These are phyloP conservation scores for Anthrax anthrax DNA, from an alignment of 2,888 invertebrate genomes.

Conservation along the genomic window DNA sequence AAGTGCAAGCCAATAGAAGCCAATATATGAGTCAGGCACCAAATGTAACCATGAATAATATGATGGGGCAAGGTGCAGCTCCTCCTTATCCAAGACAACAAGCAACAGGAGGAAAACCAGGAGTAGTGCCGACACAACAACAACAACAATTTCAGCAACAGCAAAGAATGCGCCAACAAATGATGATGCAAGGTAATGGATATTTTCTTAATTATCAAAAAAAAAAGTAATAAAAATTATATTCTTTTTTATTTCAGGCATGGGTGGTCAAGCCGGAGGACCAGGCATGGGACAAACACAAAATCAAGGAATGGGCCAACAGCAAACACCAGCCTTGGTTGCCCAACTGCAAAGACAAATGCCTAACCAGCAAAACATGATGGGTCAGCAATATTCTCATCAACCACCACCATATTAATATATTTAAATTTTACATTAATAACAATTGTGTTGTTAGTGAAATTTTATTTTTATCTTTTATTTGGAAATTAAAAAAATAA, in stretches of 20 bases:
- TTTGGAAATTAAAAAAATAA: neutral
- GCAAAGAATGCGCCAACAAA: conserved; percentile 57
- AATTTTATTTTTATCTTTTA: conserved; percentile 13
- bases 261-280: conserved; percentile 24
- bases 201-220: neutral
- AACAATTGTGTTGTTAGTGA: neutral
- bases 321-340: conserved; percentile 46
- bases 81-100: conserved; percentile 59
- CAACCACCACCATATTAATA: conserved; percentile 33
- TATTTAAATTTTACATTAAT: neutral
- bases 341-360: conserved; percentile 51
- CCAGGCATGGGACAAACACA: conserved; percentile 25
- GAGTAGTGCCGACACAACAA: conserved; percentile 26
- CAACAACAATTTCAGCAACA: conserved; percentile 29
- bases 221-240: conserved; percentile 15
- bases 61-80: conserved; percentile 46
- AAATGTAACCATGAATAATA: conserved; percentile 67
- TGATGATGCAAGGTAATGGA: conserved; percentile 42
- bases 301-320: conserved; percentile 35
- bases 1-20: conserved; percentile 27
- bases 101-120: conserved; percentile 26
- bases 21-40: conserved; percentile 48
- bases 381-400: conserved; percentile 33
- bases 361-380: conserved; percentile 26
- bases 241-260: conserved; percentile 19